A percentile compares a stretch with the other conserved stretches of the same genome.
phyloP scores from a whole-genome alignment of 2,113 vertebrate genomes.

The Centropristis striata region DNA sequence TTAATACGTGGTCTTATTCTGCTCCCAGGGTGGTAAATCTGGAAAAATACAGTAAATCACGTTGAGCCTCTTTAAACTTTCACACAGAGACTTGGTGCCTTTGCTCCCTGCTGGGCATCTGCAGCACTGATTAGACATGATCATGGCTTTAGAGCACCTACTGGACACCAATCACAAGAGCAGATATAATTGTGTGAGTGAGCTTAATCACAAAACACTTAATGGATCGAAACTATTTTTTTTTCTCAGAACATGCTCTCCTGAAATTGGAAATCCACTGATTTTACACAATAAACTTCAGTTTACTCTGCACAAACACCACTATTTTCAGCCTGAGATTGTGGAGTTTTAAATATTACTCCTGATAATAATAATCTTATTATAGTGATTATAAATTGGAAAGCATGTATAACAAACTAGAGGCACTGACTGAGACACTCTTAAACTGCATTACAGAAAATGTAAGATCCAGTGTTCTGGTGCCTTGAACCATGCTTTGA shows the following conservation, averaged over 20 bases:
- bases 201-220: conserved; percentile 8
- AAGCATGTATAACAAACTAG: no score
- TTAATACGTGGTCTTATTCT: conserved; percentile 72
- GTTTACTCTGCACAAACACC: conserved; percentile 1
- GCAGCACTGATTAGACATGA: conserved; percentile 74
- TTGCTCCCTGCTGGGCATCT: conserved; percentile 53
- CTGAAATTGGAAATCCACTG: not conserved
- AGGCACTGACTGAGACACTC: not conserved
- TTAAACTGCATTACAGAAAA: not conserved
- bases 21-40: conserved; percentile 74
- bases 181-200: conserved; percentile 20
- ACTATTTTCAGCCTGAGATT: no score
- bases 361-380: no score
- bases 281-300: not conserved
- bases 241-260: not conserved
- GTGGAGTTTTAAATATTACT: no score
- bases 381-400: no score
- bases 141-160: conserved; percentile 62
- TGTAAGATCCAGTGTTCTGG: not conserved
- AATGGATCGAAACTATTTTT: conserved; percentile 1
- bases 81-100: conserved; percentile 60
- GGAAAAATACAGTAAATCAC: conserved; percentile 73
- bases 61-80: conserved; percentile 78
- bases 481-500: not conserved
- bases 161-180: conserved; percentile 59